These are phyloP conservation scores for Trissoscelio sp. DNA, from an alignment of 2,888 invertebrate genomes.

Conservation along the genomic window DNA sequence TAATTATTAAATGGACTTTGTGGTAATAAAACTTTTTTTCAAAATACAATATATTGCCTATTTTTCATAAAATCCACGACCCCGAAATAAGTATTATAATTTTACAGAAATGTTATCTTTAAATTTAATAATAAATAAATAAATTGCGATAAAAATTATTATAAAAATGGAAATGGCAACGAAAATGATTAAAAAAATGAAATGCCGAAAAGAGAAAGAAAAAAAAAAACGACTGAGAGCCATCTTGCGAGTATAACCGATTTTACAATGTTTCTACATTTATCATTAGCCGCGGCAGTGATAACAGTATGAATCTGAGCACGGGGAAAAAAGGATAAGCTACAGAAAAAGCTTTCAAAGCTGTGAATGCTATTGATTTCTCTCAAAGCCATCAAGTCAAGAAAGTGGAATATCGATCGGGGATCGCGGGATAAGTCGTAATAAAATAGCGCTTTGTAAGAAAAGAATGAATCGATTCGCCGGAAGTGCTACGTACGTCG, in stretches of 20 bases:
- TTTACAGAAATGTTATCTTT: too few relatives aligned
- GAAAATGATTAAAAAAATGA: too few relatives aligned
- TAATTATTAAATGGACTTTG: too few relatives aligned
- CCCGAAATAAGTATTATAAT: too few relatives aligned
- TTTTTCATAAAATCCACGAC: too few relatives aligned
- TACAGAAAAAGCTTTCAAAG: slow-evolving; percentile 66
- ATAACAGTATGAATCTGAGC: slow-evolving; percentile 61
- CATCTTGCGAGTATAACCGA: slow-evolving; percentile 46
- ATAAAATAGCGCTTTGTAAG: slow-evolving; percentile 67
- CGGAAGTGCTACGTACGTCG: slow-evolving; percentile 65
- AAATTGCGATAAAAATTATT: too few relatives aligned
- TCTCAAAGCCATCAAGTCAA: slow-evolving; percentile 64
- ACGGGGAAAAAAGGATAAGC: slow-evolving; percentile 56
- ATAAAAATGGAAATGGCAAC: too few relatives aligned
- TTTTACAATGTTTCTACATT: slow-evolving; percentile 64
- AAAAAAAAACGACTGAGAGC: slow-evolving; percentile 14
- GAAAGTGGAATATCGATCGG: slow-evolving; percentile 66
- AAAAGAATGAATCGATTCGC: slow-evolving; percentile 57
- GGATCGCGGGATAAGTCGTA: slow-evolving; percentile 62
- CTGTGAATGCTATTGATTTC: slow-evolving; percentile 64
- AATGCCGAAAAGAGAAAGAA: background rate
- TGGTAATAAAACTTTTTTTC: too few relatives aligned
- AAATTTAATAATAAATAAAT: too few relatives aligned
- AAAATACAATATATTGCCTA: too few relatives aligned
- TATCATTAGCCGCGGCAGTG: slow-evolving; percentile 57